A percentile compares a stretch with the other conserved stretches of the same genome.
These are phyloP conservation scores for Boulengeromyrus knoepffleri DNA, from an alignment of 2,113 vertebrate species.

Conservation along the genomic window DNA sequence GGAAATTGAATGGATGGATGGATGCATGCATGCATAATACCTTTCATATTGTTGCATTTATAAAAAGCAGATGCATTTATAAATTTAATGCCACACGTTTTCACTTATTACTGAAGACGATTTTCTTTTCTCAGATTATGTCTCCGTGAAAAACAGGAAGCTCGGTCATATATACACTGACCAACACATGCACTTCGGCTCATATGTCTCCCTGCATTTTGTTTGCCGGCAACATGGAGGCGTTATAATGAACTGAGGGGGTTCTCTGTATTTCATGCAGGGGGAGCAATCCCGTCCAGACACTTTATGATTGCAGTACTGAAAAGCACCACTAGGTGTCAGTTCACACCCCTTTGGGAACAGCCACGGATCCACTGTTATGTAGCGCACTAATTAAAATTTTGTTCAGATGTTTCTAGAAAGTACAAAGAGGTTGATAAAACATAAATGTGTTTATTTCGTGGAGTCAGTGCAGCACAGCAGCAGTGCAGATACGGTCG, in stretches of 20 bases:
- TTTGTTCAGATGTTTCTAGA: neutral
- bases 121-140: neutral
- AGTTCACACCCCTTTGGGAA: neutral
- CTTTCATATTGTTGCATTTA: neutral
- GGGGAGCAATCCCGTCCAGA: neutral
- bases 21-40: neutral
- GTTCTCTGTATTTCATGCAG: neutral
- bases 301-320: neutral
- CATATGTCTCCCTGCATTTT: neutral
- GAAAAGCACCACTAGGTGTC: conserved; percentile 7
- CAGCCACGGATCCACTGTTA: neutral
- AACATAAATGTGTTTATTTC: neutral
- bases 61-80: neutral
- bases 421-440: neutral
- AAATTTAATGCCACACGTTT: neutral
- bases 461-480: neutral
- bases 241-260: neutral
- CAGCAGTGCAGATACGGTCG: neutral
- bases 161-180: neutral
- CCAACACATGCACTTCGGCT: neutral
- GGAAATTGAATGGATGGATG: neutral
- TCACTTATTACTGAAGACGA: neutral
- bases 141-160: neutral
- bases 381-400: neutral
- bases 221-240: neutral